Percentiles rank a stretch among this genome's conserved stretches.
phyloP scores from a whole-genome alignment of 2,797 vertebrate genomes.

The Vireo griseus region DNA sequence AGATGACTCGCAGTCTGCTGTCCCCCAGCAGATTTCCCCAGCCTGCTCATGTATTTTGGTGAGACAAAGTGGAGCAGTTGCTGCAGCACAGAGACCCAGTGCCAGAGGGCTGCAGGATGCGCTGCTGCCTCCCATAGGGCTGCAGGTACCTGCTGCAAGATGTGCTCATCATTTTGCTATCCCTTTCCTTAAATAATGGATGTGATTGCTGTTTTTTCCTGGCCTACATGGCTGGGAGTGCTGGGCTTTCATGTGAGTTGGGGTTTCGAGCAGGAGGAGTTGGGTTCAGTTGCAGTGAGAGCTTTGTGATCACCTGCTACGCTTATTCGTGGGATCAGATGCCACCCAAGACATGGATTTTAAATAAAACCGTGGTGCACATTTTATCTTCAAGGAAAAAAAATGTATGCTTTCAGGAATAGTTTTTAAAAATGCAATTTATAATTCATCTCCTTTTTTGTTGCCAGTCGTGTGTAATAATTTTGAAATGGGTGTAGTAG shows the following conservation, averaged over 20 bases:
- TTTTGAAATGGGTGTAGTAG: not conserved
- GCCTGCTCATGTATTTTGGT: fast-evolving
- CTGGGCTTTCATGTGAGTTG: not conserved
- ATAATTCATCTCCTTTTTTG: not conserved
- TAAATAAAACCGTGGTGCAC: not conserved
- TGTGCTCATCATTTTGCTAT: not conserved
- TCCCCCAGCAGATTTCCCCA: not conserved
- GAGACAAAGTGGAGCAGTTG: not conserved
- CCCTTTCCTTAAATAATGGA: conserved; percentile 33
- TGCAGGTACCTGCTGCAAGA: not conserved
- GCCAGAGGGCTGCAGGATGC: not conserved
- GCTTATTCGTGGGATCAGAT: not conserved
- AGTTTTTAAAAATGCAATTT: not conserved
- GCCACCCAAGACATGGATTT: not conserved
- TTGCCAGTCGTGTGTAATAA: not conserved
- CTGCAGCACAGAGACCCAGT: not conserved
- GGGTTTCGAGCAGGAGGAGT: not conserved
- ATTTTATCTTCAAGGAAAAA: not conserved
- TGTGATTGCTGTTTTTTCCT: not conserved
- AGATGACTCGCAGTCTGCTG: not conserved
- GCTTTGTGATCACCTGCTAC: not conserved
- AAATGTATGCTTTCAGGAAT: not conserved
- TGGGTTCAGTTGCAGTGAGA: not conserved
- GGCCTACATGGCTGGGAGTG: not conserved
- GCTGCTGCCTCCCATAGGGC: not conserved